Percentiles rank a stretch among this genome's conserved stretches.
Conservation (phyloP, 1,140 invertebrate genomes). For the Tachypleus tridentatus region DNA sequence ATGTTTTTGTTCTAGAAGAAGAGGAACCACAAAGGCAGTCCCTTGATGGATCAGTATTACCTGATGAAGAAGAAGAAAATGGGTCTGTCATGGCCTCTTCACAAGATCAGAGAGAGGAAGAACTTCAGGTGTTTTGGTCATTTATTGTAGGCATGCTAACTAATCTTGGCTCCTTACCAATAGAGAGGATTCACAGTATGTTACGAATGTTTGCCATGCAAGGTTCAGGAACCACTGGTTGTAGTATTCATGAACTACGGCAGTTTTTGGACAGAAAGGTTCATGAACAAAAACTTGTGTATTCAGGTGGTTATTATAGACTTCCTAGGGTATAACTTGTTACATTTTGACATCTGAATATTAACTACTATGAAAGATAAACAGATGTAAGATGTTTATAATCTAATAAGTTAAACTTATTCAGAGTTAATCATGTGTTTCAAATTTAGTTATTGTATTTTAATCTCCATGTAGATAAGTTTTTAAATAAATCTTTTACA, state of each 20-base stretch:
- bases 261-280: slow-evolving; percentile 88
- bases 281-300: slow-evolving; percentile 68
- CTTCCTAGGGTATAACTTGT: slow-evolving; percentile 32
- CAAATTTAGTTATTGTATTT: too few relatives aligned
- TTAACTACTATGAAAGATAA: too few relatives aligned
- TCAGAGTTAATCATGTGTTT: too few relatives aligned
- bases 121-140: slow-evolving; percentile 91
- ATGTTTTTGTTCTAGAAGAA: slow-evolving; percentile 66
- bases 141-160: slow-evolving; percentile 95
- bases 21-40: slow-evolving; percentile 32
- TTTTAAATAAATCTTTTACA: too few relatives aligned
- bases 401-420: too few relatives aligned
- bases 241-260: slow-evolving; percentile 71
- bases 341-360: too few relatives aligned
- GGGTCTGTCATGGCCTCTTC: slow-evolving; percentile 88
- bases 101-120: slow-evolving; percentile 81
- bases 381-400: too few relatives aligned
- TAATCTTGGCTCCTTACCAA: slow-evolving; percentile 80
- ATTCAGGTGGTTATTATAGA: slow-evolving; percentile 73
- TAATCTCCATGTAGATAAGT: too few relatives aligned
- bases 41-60: slow-evolving; percentile 27
- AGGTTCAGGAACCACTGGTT: slow-evolving; percentile 70
- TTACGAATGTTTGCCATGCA: slow-evolving; percentile 87
- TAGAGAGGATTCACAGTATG: slow-evolving; percentile 93
- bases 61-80: slow-evolving; percentile 77